Evolutionary conservation across 92 coral and sea anemone genomes (phyloP).

Genomic region (Desmophyllum pertusum): DNA sequence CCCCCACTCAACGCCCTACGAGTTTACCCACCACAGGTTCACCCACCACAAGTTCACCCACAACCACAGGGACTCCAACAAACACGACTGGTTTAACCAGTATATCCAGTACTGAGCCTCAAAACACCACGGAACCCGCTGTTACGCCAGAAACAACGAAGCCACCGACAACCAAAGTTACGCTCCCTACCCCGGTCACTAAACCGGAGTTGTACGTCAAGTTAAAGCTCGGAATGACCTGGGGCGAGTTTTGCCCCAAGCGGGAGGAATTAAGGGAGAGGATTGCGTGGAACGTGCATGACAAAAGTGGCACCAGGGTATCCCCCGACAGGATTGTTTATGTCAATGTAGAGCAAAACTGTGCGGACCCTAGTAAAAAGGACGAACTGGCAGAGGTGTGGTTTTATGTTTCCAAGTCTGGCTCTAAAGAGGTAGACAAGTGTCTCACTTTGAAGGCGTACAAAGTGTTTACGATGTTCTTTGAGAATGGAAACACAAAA

Average conservation of each 20-base stretch:
- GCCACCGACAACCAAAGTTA: constrained; percentile 8
- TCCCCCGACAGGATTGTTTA: constrained; percentile 70
- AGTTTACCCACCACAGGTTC: not conserved
- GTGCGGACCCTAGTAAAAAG: constrained; percentile 67
- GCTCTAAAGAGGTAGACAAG: constrained; percentile 46
- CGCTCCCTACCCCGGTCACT: constrained; percentile 30
- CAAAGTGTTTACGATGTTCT: constrained; percentile 69
- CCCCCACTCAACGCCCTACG: constrained; percentile 4
- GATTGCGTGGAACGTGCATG: constrained; percentile 74
- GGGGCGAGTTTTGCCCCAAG: constrained; percentile 87
- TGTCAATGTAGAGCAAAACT: constrained; percentile 69
- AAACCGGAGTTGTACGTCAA: constrained; percentile 67
- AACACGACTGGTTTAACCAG: not conserved
- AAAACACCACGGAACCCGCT: not conserved
- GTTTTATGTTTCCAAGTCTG: constrained; percentile 71
- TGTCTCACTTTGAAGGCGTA: constrained; percentile 76
- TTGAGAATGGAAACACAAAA: constrained; percentile 73
- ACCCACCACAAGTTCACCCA: not conserved
- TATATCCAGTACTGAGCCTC: constrained; percentile 26
- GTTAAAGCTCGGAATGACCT: constrained; percentile 76
- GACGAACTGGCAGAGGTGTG: constrained; percentile 76
- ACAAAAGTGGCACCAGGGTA: constrained; percentile 63
- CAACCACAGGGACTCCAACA: not conserved
- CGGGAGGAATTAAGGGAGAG: constrained; percentile 67
- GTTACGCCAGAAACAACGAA: not conserved